phyloP scores from a whole-genome alignment of 2,797 vertebrate species.

The Diglossa cyanea region DNA sequence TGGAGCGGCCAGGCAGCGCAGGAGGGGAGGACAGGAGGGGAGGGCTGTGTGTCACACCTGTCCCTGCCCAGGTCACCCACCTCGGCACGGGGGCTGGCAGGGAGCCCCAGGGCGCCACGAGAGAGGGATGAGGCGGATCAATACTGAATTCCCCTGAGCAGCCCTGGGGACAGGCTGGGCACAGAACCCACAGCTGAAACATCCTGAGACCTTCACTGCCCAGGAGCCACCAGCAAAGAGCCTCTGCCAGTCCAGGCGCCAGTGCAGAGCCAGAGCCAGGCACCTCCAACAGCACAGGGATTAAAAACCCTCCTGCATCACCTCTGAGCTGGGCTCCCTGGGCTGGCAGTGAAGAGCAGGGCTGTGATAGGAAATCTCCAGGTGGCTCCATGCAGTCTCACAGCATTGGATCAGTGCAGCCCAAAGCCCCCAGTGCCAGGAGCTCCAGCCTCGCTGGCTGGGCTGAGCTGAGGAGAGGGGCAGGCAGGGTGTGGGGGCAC shows the following conservation, averaged over 20 bases:
- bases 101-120: accelerated
- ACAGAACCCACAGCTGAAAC: background rate
- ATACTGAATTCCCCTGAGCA: accelerated
- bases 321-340: background rate
- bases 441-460: accelerated
- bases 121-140: background rate
- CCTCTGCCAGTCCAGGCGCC: accelerated
- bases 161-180: background rate
- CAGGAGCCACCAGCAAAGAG: background rate
- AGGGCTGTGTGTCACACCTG: background rate
- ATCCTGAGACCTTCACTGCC: no score
- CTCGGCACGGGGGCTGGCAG: accelerated
- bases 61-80: background rate
- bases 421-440: background rate
- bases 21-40: background rate
- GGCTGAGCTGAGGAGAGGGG: background rate
- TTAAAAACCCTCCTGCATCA: background rate
- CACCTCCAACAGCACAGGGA: background rate
- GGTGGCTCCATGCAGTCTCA: background rate
- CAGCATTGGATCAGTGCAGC: background rate
- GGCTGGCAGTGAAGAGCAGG: background rate
- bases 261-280: background rate
- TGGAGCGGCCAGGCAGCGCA: accelerated
- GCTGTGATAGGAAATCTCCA: background rate
- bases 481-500: accelerated